Base-by-base conservation (phyloP, 2,888 invertebrate genomes). In the Unio pictorum region DNA sequence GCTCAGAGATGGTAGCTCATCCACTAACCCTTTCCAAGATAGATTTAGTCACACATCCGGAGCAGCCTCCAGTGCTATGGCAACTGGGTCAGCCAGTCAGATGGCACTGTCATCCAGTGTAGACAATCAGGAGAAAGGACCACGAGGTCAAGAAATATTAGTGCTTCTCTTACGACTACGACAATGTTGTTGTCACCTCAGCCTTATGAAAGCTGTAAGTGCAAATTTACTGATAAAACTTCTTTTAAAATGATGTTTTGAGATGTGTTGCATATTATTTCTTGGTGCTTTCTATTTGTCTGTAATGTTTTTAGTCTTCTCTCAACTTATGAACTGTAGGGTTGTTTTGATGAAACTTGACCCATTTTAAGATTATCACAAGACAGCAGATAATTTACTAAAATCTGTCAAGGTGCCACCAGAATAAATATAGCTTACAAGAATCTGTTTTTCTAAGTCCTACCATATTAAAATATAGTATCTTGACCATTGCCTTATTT, bases 141-240 rank as follows among this genome's bases (percentile, higher is more conserved):
- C 74, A n/a, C 78, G 74, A 23, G 86, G 82, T n/a, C 84, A 84
- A 28, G 84, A 88, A 65, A 87, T 92, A 28, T 81, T 98, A 77
- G 95, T 96, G 0, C 91, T 97, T 3, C 88, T 98, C 20, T 90
- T 98, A 68, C 92, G 98, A 18, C 90, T 98, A 71, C 92, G 98
- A 0, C 98, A 99, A 88, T 93, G 95, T 72, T 96, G 96, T 87
- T 95, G 95, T 86, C 97, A 98, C 91, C 95, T 97, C 54, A 94
- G 94, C 0, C 92, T 98, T 23, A 95, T 97, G 81, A 92, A 93
- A 82, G 88, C 92, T 71, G 93, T 93, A 89, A 89, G 91, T 89
- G 4, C 20, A 45, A 26, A 45, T 18, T 59, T 62, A 23, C 3
- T 61, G 28, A n/a, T 45, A 45, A 45, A 45, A 15, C 8, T 45